Conservation (phyloP, 1,140 invertebrate genomes). For the Neodiprion virginianus region DNA sequence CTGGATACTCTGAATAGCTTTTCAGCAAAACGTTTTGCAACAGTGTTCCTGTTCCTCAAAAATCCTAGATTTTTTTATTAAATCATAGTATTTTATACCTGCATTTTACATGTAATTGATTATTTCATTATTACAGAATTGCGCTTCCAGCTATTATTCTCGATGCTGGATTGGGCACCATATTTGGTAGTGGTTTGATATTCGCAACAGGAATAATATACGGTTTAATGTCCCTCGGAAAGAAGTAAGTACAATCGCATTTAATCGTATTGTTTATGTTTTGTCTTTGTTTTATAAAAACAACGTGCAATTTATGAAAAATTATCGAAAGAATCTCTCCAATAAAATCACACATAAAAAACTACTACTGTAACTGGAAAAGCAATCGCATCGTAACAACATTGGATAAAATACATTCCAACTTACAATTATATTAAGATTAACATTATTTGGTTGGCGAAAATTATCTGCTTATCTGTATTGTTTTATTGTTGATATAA, state of each 20-base stretch:
- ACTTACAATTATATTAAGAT: too few relatives aligned
- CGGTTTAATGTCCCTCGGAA: slow-evolving; percentile 92
- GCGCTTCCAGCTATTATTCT: slow-evolving; percentile 80
- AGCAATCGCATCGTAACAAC: background rate
- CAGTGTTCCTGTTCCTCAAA: slow-evolving; percentile 1
- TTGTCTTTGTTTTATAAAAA: background rate
- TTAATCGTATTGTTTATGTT: slow-evolving; percentile 17
- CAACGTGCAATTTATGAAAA: background rate
- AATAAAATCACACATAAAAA: background rate
- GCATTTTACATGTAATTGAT: slow-evolving; percentile 13
- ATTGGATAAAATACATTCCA: too few relatives aligned
- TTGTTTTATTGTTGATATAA: too few relatives aligned
- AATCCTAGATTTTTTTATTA: background rate
- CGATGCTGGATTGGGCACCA: slow-evolving; percentile 75
- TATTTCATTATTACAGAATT: slow-evolving; percentile 65
- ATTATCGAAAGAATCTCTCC: background rate
- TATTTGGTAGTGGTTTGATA: slow-evolving; percentile 88
- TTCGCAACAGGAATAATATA: slow-evolving; percentile 89
- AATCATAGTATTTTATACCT: background rate
- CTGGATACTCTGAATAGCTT: too few relatives aligned
- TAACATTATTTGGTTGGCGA: too few relatives aligned
- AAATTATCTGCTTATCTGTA: too few relatives aligned
- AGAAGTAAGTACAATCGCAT: slow-evolving; percentile 75
- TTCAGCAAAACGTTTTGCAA: too few relatives aligned
- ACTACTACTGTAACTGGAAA: background rate